Evolutionary conservation across 2,113 vertebrate genomes (phyloP).

Genomic region (Phycodurus eques): DNA sequence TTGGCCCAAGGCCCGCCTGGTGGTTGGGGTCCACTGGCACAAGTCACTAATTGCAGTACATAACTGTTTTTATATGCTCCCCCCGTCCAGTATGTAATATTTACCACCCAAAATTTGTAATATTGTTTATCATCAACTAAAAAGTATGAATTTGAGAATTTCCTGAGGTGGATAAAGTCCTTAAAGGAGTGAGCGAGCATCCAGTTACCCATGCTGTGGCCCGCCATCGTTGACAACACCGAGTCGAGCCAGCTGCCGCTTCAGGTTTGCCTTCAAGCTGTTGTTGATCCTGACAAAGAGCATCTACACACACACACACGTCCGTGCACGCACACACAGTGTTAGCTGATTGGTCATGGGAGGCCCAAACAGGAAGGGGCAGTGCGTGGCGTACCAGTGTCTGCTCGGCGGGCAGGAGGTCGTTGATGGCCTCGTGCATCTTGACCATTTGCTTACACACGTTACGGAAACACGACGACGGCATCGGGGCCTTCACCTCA

Average conservation of each 20-base stretch:
- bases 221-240: slow-evolving; percentile 93
- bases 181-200: too few relatives aligned
- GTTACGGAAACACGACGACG: slow-evolving; percentile 91
- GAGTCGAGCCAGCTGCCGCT: slow-evolving; percentile 89
- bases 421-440: slow-evolving; percentile 96
- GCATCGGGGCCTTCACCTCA: slow-evolving; percentile 97
- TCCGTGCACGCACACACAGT: slow-evolving; percentile 6
- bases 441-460: slow-evolving; percentile 97
- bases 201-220: slow-evolving; percentile 86
- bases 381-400: slow-evolving; percentile 77
- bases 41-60: too few relatives aligned
- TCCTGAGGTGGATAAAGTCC: too few relatives aligned
- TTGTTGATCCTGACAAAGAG: slow-evolving; percentile 91
- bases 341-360: background rate
- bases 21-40: too few relatives aligned
- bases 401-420: slow-evolving; percentile 92
- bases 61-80: too few relatives aligned
- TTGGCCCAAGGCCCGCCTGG: too few relatives aligned
- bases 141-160: too few relatives aligned
- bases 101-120: too few relatives aligned
- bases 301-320: slow-evolving; percentile 73
- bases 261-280: slow-evolving; percentile 92
- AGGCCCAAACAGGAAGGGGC: background rate
- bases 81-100: too few relatives aligned
- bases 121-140: too few relatives aligned